These are phyloP conservation scores for Melanchra persicariae DNA, from an alignment of 2,888 invertebrate species.

Conservation along the genomic window DNA sequence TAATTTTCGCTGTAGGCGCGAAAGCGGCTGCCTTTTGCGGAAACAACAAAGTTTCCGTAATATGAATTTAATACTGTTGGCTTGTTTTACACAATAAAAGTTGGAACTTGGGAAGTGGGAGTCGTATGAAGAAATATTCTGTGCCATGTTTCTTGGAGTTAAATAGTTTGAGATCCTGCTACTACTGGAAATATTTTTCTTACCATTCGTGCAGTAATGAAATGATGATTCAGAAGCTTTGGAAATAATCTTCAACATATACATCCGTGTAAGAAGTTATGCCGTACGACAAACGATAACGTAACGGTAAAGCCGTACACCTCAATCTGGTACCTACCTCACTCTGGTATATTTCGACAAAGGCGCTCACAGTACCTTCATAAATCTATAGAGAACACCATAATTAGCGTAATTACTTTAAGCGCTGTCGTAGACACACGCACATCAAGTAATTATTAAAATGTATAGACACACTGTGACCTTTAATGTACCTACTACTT, in stretches of 20 bases:
- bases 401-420: conserved; percentile 33
- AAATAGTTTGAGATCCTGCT: background rate
- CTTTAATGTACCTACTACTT: conserved; percentile 29
- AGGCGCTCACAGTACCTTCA: background rate
- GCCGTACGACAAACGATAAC: background rate
- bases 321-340: background rate
- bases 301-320: background rate
- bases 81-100: conserved; percentile 37
- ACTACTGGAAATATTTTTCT: background rate
- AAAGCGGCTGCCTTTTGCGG: conserved; percentile 36
- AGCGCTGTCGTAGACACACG: conserved; percentile 16
- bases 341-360: background rate
- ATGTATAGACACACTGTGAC: conserved; percentile 32
- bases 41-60: conserved; percentile 36
- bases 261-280: background rate
- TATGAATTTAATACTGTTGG: conserved; percentile 35
- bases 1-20: conserved; percentile 33
- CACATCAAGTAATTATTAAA: conserved; percentile 34
- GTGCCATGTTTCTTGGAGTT: background rate
- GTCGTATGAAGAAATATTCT: conserved; percentile 4
- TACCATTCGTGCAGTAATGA: background rate
- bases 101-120: conserved; percentile 1
- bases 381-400: conserved; percentile 17
- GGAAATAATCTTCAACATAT: too few species aligned
- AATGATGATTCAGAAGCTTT: background rate